Evolutionary conservation across 2,888 invertebrate species (phyloP).

Genomic region (Trichopria drosophilae): DNA sequence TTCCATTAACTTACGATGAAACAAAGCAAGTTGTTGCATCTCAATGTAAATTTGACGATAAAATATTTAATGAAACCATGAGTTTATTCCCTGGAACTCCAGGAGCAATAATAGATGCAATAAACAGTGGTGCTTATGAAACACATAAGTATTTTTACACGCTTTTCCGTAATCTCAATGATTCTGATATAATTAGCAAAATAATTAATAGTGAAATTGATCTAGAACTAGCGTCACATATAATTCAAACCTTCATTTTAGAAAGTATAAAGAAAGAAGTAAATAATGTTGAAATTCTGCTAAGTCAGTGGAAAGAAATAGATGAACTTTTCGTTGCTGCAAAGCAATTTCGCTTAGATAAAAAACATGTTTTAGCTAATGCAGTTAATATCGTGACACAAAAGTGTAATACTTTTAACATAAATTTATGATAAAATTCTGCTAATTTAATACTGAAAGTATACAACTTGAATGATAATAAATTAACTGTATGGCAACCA

Average conservation of each 20-base stretch:
- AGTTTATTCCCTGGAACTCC: constrained; percentile 19
- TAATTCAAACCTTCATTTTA: constrained; percentile 22
- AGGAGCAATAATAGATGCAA: constrained; percentile 19
- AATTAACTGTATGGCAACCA: constrained; percentile 23
- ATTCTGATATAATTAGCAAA: constrained; percentile 20
- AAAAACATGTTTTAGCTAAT: constrained; percentile 23
- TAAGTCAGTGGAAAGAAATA: constrained; percentile 21
- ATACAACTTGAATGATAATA: constrained; percentile 21
- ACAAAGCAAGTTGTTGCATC: constrained; percentile 19
- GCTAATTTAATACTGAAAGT: constrained; percentile 21
- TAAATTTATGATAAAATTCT: constrained; percentile 23
- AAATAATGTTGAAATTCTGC: constrained; percentile 22
- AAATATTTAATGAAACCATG: constrained; percentile 16
- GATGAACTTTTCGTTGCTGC: constrained; percentile 18
- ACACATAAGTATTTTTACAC: constrained; percentile 19
- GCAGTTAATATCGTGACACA: constrained; percentile 21
- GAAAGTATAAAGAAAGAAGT: constrained; percentile 21
- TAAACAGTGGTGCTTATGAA: constrained; percentile 21
- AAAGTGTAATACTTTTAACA: constrained; percentile 23
- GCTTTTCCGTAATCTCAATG: constrained; percentile 18
- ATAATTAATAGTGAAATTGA: constrained; percentile 22
- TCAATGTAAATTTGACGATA: constrained; percentile 20
- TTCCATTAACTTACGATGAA: constrained; percentile 20
- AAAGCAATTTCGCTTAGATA: constrained; percentile 20
- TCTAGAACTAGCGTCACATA: constrained; percentile 21